Base-by-base conservation (phyloP, 2,888 invertebrate genomes). In the Nebria salina region DNA sequence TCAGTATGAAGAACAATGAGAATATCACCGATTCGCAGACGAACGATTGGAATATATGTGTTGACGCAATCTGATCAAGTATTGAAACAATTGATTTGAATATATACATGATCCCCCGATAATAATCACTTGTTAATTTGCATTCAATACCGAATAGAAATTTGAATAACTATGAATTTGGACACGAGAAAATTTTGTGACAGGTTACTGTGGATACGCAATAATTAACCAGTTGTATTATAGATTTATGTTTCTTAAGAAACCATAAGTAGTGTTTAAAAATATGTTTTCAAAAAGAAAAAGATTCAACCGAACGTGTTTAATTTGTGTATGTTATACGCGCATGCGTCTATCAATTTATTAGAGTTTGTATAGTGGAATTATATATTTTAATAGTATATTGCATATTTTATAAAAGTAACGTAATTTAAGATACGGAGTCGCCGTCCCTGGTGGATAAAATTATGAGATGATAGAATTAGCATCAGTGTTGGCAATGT, bases 21-120 rank as follows among this genome's bases (percentile, higher is more conserved):
- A 76, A 76, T 1, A 76, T 26, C 6, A 64, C 68, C n/a, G 76
- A 26, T n/a, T 76, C 76, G 66, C 66, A 76, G 20, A 76, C 15
- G 9, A 76, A 76, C 2, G 76, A 64, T 76, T 76, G 42, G 13
- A 54, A 54, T 54, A 54, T 54, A 54, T 8, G 54, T 13, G 54
- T 54, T 13, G 54, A 54, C 13, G 13, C 13, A 13, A 54, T 54
- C 13, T 54, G 11, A 54, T 54, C 7, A 54, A 54, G 13, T 13
- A 54, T 54, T 54, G 54, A 54, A 54, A 13, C 54, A 54, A 54
- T 11, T 54, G 54, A 54, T 54, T 54, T 8, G 54, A 54, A 11
- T 54, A 11, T 54, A 54, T 54, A 11, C 54, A 54, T 54, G 4
- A 54, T 54, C 54, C 54, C 54, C 54, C 2, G 8, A 5, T 54